phyloP scores from a whole-genome alignment of 1,140 invertebrate genomes.

The Drosophila kohkoa region DNA sequence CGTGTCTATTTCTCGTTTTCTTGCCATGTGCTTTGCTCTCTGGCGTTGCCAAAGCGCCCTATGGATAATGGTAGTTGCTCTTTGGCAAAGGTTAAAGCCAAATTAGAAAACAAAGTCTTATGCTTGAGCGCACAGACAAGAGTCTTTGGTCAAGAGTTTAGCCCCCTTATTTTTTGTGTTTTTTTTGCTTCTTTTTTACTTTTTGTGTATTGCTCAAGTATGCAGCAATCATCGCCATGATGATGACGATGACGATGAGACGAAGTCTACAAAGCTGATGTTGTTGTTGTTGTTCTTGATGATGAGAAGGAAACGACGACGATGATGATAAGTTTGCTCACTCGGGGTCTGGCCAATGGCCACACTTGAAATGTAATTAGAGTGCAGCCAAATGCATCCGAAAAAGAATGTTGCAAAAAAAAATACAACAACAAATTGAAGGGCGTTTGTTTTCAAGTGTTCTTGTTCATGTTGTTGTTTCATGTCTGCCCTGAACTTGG shows the following conservation, averaged over 20 bases:
- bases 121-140: conserved; percentile 72
- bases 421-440: conserved; percentile 16
- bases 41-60: conserved; percentile 25
- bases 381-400: conserved; percentile 68
- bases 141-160: conserved; percentile 47
- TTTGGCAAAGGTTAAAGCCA: conserved; percentile 74
- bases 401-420: conserved; percentile 43
- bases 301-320: conserved; percentile 26
- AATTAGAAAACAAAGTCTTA: conserved; percentile 77
- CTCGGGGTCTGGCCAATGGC: conserved; percentile 44
- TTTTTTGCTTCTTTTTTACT: conserved; percentile 7
- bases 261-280: not conserved
- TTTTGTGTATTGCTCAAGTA: conserved; percentile 42
- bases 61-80: conserved; percentile 40
- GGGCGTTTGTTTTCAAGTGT: conserved; percentile 34
- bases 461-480: conserved; percentile 13
- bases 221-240: conserved; percentile 38
- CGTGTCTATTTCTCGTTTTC: conserved; percentile 8
- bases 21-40: not conserved
- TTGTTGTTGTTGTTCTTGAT: conserved; percentile 11
- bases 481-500: conserved; percentile 44
- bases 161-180: not conserved
- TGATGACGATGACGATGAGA: conserved; percentile 21
- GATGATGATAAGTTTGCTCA: conserved; percentile 52
- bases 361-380: conserved; percentile 73